Conservation (phyloP, 2,888 invertebrate species). For the Apodemia zela region DNA sequence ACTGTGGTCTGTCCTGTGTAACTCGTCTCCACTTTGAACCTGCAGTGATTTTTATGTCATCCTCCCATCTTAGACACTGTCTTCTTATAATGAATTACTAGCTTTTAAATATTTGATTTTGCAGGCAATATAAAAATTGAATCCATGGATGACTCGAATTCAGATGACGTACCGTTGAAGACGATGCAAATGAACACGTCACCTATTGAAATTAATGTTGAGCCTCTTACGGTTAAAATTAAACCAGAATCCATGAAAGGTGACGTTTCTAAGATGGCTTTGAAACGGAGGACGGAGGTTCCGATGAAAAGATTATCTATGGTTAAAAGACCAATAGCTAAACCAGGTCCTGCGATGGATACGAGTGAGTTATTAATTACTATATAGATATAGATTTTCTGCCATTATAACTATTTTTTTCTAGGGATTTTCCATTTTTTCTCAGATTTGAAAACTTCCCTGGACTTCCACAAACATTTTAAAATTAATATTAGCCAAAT, state of each 20-base stretch:
- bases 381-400: too few species aligned
- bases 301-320: background rate
- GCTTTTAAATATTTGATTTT: background rate
- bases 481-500: too few species aligned
- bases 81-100: too few species aligned
- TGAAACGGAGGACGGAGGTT: background rate
- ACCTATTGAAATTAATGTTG: background rate
- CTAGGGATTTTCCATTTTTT: too few species aligned
- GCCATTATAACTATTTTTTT: too few species aligned
- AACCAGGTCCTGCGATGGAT: conserved; percentile 17
- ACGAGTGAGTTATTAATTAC: background rate
- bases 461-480: too few species aligned
- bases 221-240: background rate
- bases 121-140: conserved; percentile 8
- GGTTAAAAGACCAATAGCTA: background rate
- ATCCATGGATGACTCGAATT: conserved; percentile 12
- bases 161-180: conserved; percentile 18
- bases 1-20: too few species aligned
- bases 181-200: background rate
- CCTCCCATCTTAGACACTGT: too few species aligned
- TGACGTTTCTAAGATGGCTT: background rate
- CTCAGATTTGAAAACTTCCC: too few species aligned
- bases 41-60: too few species aligned
- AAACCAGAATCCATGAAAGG: background rate
- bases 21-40: too few species aligned